A percentile compares a stretch with the other conserved stretches of the same genome.
Conservation (phyloP, 2,888 invertebrate species). For the Parascotia fuliginaria region DNA sequence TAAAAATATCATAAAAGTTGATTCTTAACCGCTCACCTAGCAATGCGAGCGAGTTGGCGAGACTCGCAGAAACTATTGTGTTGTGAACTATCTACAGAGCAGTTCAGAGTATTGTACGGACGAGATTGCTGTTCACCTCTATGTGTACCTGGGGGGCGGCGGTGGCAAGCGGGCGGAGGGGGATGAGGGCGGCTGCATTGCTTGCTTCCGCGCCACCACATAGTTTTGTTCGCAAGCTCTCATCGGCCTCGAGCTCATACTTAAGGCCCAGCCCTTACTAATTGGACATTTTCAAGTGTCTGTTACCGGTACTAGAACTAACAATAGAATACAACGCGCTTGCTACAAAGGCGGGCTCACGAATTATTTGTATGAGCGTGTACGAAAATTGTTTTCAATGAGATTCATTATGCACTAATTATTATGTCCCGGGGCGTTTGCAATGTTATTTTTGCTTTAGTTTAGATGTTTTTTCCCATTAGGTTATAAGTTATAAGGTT, state of each 20-base stretch:
- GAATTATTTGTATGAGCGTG: conserved; percentile 35
- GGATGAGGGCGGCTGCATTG: conserved; percentile 53
- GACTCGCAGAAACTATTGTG: conserved; percentile 60
- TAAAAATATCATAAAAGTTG: conserved; percentile 29
- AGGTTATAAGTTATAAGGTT: too few species aligned
- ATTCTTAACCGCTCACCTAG: conserved; percentile 41
- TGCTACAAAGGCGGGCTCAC: conserved; percentile 34
- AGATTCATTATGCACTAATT: conserved; percentile 37
- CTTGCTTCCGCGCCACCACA: conserved; percentile 71
- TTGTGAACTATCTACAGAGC: conserved; percentile 51
- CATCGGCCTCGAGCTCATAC: conserved; percentile 65
- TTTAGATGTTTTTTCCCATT: neutral
- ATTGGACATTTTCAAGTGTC: conserved; percentile 70
- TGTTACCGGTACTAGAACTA: conserved; percentile 52
- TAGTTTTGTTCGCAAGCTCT: conserved; percentile 79
- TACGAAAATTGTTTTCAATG: conserved; percentile 39
- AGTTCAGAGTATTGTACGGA: conserved; percentile 61
- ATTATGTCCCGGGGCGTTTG: conserved; percentile 27
- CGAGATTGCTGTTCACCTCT: conserved; percentile 73
- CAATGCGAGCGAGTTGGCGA: conserved; percentile 43
- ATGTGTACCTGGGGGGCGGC: conserved; percentile 58
- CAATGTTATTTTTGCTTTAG: neutral
- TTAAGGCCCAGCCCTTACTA: conserved; percentile 71
- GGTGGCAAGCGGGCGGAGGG: conserved; percentile 35
- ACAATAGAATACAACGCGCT: conserved; percentile 49